Conservation (phyloP, 2,797 vertebrate species). For the Sebastes paucispinis region DNA sequence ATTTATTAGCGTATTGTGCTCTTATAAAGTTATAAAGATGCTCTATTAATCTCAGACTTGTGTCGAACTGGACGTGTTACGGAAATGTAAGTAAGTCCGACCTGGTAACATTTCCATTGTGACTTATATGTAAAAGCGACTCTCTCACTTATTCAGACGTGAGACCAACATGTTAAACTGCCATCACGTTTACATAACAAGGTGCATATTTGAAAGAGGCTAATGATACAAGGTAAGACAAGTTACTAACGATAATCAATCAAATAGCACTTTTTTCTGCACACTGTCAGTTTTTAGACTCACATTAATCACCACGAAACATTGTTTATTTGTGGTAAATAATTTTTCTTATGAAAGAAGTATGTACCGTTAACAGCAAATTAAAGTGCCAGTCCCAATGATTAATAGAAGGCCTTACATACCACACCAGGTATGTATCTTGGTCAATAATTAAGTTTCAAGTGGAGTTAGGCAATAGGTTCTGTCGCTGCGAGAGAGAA, state of each 20-base stretch:
- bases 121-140: not conserved
- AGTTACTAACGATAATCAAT: not conserved
- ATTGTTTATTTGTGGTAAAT: not conserved
- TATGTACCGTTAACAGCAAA: not conserved
- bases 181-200: not conserved
- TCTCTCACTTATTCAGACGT: not conserved
- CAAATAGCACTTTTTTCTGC: not conserved
- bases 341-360: not conserved
- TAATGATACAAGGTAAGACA: no score
- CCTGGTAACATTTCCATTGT: not conserved
- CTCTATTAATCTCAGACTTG: not conserved
- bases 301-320: not conserved
- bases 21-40: not conserved
- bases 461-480: not conserved
- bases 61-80: not conserved
- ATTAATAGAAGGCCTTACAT: not conserved
- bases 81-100: not conserved
- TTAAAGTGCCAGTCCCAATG: not conserved
- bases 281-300: not conserved
- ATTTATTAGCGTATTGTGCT: not conserved
- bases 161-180: not conserved
- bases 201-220: not conserved
- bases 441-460: not conserved
- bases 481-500: not conserved
- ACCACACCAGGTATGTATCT: not conserved